Evolutionary conservation across 2,113 vertebrate species (phyloP).

Genomic region (Prinia subflava): DNA sequence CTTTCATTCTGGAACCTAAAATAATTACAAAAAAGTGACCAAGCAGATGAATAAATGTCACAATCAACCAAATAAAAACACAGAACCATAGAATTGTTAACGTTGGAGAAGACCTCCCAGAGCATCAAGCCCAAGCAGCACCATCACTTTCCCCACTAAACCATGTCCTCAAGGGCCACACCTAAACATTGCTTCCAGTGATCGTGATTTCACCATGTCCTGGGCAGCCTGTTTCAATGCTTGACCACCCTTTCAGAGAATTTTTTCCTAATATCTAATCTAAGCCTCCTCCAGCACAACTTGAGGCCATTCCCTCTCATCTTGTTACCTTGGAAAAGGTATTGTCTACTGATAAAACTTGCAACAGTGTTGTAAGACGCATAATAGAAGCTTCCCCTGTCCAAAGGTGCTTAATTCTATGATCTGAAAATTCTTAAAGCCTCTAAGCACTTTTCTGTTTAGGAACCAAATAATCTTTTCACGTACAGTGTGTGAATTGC

Average conservation of each 20-base stretch:
- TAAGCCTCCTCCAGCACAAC: not conserved
- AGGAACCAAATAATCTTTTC: not conserved
- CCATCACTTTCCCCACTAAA: not conserved
- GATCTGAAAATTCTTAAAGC: not conserved
- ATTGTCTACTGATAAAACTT: not conserved
- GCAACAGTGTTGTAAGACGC: not conserved
- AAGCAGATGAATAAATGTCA: conserved; percentile 3
- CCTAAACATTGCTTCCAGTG: not conserved
- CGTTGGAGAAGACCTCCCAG: not conserved
- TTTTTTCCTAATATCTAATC: not conserved
- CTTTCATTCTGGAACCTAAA: conserved; percentile 74
- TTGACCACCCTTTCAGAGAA: not conserved
- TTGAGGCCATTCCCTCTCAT: not conserved
- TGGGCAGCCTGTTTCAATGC: not conserved
- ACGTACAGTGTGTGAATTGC: not conserved
- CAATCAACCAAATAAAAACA: not conserved
- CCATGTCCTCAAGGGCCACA: not conserved
- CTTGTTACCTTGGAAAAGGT: not conserved
- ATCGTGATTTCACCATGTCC: not conserved
- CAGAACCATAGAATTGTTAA: not conserved
- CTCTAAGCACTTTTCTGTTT: not conserved
- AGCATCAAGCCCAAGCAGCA: not conserved
- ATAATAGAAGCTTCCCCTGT: not conserved
- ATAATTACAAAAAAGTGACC: conserved; percentile 14
- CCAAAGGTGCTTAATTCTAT: not conserved